Evolutionary conservation across 2,888 invertebrate genomes (phyloP).

Genomic region (Xiphydria camelus): DNA sequence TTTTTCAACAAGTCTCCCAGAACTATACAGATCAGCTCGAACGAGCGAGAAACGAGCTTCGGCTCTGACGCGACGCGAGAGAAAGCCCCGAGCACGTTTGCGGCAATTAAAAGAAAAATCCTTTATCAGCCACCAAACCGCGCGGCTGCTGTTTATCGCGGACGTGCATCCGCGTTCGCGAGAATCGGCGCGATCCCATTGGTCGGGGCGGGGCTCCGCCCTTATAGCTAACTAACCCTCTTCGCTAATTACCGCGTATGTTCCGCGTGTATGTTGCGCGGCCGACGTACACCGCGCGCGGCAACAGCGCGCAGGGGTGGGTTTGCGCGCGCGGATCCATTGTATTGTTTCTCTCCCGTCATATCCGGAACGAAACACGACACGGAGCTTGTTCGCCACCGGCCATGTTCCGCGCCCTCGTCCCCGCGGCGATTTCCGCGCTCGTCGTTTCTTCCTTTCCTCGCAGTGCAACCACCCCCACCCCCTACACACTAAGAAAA

Average conservation of each 20-base stretch:
- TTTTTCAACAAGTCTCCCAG: too few species aligned
- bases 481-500: too few species aligned
- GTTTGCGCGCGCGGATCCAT: slow-evolving; percentile 25
- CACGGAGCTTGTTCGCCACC: slow-evolving; percentile 42
- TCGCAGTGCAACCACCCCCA: too few species aligned
- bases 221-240: slow-evolving; percentile 49
- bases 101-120: too few species aligned
- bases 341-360: slow-evolving; percentile 42
- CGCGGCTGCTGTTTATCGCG: slow-evolving; percentile 27
- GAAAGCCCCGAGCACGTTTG: too few species aligned
- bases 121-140: too few species aligned
- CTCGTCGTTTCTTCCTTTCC: too few species aligned
- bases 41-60: too few species aligned
- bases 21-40: too few species aligned
- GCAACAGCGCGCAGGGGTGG: background rate
- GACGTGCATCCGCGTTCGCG: slow-evolving; percentile 18
- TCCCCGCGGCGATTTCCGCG: background rate
- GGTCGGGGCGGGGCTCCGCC: slow-evolving; percentile 45
- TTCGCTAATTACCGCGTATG: slow-evolving; percentile 49
- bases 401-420: slow-evolving; percentile 34
- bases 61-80: too few species aligned
- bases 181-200: slow-evolving; percentile 29
- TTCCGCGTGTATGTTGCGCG: slow-evolving; percentile 24
- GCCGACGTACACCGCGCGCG: background rate
- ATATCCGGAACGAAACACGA: slow-evolving; percentile 38